These are phyloP conservation scores for Globodera ellingtonae DNA, from an alignment of 1,140 invertebrate genomes.

Conservation along the genomic window DNA sequence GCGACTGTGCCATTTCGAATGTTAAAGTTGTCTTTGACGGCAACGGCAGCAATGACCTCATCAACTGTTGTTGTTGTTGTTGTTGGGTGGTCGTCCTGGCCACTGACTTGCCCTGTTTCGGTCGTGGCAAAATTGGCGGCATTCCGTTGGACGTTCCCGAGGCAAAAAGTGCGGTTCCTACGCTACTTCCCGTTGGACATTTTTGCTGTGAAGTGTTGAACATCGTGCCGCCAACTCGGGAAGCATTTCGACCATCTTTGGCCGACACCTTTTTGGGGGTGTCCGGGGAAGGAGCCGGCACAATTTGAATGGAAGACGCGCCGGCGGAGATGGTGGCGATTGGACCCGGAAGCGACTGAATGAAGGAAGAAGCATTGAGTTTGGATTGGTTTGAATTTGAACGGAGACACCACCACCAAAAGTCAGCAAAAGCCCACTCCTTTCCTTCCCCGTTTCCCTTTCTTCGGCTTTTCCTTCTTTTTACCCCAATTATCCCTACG, in stretches of 20 bases:
- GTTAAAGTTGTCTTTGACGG: neutral
- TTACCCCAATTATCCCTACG: too few relatives aligned
- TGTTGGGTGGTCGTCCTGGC: neutral
- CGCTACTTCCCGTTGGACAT: neutral
- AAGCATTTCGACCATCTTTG: neutral
- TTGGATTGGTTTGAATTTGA: too few relatives aligned
- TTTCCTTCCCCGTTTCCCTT: too few relatives aligned
- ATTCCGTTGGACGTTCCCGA: neutral
- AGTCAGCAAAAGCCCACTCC: too few relatives aligned
- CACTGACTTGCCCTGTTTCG: slow-evolving; percentile 13
- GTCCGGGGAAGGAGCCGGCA: neutral
- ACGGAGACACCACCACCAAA: too few relatives aligned
- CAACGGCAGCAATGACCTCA: slow-evolving; percentile 7
- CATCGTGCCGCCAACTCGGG: neutral
- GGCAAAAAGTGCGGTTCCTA: slow-evolving; percentile 1
- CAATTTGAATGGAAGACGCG: slow-evolving; percentile 4
- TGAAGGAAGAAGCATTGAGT: neutral
- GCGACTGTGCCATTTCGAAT: slow-evolving; percentile 10
- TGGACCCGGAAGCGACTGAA: neutral
- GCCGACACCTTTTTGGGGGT: neutral
- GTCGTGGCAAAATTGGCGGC: slow-evolving; percentile 22
- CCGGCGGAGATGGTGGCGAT: neutral
- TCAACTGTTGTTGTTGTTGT: slow-evolving; percentile 24
- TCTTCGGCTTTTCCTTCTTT: too few relatives aligned
- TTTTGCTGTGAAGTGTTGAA: neutral